Evolutionary conservation across 1,140 invertebrate species (phyloP).

Genomic region (roundworm (Caenorhabditis elegans)): WBcel235 BX284605.5:1297001-1297500

Average conservation of each 20-base stretch:
- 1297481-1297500: conserved; percentile 31
- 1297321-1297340: conserved; percentile 26
- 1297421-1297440: too few relatives aligned
- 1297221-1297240: too few relatives aligned
- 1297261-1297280: neutral
- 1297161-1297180: neutral
- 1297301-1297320: neutral
- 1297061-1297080: neutral
- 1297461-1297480: neutral
- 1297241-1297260: too few relatives aligned
- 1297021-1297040: conserved; percentile 74
- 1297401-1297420: too few relatives aligned
- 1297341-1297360: conserved; percentile 6
- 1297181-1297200: neutral
- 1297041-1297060: conserved; percentile 75
- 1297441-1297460: too few relatives aligned
- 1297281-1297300: neutral
- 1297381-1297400: too few relatives aligned
- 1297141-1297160: too few relatives aligned
- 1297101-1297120: neutral
- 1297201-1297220: neutral
- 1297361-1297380: neutral
- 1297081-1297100: neutral
- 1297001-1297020: neutral
- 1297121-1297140: too few relatives aligned